Evolutionary conservation across 2,113 vertebrate species (phyloP).

Genomic region (Larimichthys crocea): DNA sequence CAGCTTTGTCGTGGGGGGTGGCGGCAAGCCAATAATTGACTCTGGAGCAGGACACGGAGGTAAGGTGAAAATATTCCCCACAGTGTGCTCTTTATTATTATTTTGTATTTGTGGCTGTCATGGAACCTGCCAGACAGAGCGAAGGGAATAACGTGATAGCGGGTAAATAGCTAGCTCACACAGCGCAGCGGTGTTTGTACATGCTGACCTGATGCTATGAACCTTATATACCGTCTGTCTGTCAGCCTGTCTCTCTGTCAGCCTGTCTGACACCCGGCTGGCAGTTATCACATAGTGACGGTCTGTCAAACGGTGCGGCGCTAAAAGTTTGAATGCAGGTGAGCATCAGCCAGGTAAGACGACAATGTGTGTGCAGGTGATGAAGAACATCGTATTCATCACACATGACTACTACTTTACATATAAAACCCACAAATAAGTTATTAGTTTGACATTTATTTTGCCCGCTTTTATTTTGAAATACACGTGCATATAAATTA

Average conservation of each 20-base stretch:
- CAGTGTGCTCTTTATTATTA: background rate
- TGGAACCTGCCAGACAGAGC: slow-evolving; percentile 34
- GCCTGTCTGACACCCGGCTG: too few species aligned
- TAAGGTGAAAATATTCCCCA: slow-evolving; percentile 37
- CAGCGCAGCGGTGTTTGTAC: background rate
- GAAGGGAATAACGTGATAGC: slow-evolving; percentile 15
- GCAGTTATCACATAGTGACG: background rate
- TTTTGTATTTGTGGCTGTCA: slow-evolving; percentile 15
- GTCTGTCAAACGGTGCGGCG: background rate
- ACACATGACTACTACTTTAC: background rate
- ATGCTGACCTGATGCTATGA: background rate
- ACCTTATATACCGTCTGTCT: too few species aligned
- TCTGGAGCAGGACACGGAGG: slow-evolving; percentile 84
- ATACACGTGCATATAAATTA: background rate
- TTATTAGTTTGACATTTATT: background rate
- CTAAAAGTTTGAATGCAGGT: background rate
- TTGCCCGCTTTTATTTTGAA: background rate
- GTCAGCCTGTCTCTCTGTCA: background rate
- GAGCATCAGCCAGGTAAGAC: slow-evolving; percentile 2
- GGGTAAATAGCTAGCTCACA: slow-evolving; percentile 13
- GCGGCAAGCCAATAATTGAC: slow-evolving; percentile 72
- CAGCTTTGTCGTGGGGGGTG: slow-evolving; percentile 54
- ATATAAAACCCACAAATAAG: background rate
- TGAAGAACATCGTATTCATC: too few species aligned
- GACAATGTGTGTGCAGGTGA: background rate